Percentiles rank a stretch among this genome's conserved stretches.
Conservation (phyloP, 2,888 invertebrate genomes). For the Dexiosoma caninum region DNA sequence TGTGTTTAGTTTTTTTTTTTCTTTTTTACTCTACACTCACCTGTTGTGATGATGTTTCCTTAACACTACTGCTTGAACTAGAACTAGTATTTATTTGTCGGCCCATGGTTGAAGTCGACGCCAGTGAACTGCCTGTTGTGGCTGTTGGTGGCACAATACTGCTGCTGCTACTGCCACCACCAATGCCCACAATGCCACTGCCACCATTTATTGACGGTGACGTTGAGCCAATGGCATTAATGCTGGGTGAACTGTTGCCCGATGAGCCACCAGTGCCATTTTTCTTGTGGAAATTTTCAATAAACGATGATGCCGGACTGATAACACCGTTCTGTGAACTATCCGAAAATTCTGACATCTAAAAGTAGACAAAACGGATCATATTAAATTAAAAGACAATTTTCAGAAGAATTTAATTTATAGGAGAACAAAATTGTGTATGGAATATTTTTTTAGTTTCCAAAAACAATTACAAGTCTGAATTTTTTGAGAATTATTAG, state of each 20-base stretch:
- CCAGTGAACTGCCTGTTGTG: conserved; percentile 50
- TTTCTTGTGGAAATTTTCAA: conserved; percentile 86
- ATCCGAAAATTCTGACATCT: conserved; percentile 79
- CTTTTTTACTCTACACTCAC: conserved; percentile 65
- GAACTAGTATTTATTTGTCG: conserved; percentile 74
- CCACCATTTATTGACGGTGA: conserved; percentile 63
- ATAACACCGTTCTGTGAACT: conserved; percentile 75
- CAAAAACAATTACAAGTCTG: too few species aligned
- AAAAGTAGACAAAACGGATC: conserved; percentile 17
- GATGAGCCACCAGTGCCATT: conserved; percentile 74
- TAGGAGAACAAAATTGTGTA: too few species aligned
- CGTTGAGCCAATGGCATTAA: conserved; percentile 53
- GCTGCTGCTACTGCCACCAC: conserved; percentile 64
- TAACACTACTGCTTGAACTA: conserved; percentile 78
- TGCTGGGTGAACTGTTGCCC: conserved; percentile 52
- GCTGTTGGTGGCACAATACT: conserved; percentile 49
- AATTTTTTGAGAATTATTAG: too few species aligned
- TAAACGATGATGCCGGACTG: conserved; percentile 82
- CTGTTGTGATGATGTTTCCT: conserved; percentile 78
- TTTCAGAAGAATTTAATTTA: too few species aligned
- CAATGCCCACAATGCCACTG: conserved; percentile 70
- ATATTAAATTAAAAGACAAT: not conserved
- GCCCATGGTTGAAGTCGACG: conserved; percentile 57
- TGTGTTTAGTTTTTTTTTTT: not conserved
- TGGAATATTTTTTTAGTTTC: too few species aligned